These are phyloP conservation scores for Carassius gibelio DNA, from an alignment of 2,113 vertebrate species.

Conservation along the genomic window DNA sequence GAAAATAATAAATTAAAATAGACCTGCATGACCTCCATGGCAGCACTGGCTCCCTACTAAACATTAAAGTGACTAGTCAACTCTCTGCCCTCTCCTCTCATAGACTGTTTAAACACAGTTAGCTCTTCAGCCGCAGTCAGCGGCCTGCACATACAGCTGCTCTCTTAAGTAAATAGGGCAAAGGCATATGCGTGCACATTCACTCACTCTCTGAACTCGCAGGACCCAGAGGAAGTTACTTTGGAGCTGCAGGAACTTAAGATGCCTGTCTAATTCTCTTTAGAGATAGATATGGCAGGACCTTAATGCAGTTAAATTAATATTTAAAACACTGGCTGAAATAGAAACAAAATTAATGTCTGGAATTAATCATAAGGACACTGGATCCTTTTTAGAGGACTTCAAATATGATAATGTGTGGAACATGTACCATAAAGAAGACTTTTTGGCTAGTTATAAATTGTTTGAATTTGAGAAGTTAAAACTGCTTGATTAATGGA, in stretches of 20 bases:
- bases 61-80: neutral
- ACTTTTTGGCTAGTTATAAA: neutral
- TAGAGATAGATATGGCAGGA: constrained; percentile 36
- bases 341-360: constrained; percentile 13
- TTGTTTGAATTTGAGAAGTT: neutral
- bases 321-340: constrained; percentile 39
- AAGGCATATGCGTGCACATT: neutral
- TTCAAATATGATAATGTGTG: constrained; percentile 20
- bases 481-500: neutral
- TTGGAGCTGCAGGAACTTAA: constrained; percentile 32
- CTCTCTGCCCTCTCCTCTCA: neutral
- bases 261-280: constrained; percentile 44
- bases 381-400: neutral
- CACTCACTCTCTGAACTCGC: neutral
- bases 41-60: neutral
- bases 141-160: neutral
- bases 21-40: constrained; percentile 20
- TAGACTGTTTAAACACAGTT: neutral
- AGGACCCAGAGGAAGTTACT: constrained; percentile 9
- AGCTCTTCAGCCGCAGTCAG: neutral
- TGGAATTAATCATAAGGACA: constrained; percentile 33
- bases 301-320: constrained; percentile 36
- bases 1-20: constrained; percentile 1
- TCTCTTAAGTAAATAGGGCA: neutral
- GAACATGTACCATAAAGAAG: neutral